phyloP scores from a whole-genome alignment of 2,113 vertebrate genomes.

The Chlorocebus sabaeus region DNA sequence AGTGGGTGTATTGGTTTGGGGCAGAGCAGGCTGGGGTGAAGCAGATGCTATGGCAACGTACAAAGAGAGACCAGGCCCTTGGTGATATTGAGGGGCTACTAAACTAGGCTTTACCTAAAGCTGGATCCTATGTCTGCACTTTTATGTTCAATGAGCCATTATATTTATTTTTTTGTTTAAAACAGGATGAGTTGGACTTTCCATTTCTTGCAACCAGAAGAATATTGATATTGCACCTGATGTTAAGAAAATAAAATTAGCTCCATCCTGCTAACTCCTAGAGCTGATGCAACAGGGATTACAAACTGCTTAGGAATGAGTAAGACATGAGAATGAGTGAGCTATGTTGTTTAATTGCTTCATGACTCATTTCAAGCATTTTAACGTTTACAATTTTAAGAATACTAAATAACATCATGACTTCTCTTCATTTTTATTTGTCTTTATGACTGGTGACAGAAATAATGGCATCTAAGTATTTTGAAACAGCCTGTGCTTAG shows the following conservation, averaged over 20 bases:
- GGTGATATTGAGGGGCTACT: not conserved
- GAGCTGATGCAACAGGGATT: not conserved
- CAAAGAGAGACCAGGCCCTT: not conserved
- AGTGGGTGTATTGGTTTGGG: not conserved
- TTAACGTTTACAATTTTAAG: not conserved
- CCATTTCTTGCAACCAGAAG: not conserved
- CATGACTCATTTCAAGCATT: not conserved
- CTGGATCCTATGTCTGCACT: not conserved
- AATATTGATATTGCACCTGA: not conserved
- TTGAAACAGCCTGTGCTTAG: not conserved
- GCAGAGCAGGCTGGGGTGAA: not conserved
- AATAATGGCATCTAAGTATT: not conserved
- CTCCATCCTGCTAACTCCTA: not conserved
- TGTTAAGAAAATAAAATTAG: not conserved
- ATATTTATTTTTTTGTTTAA: not conserved
- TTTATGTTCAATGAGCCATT: not conserved
- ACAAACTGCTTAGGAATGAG: not conserved
- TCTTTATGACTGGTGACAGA: not conserved
- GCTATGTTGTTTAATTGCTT: not conserved
- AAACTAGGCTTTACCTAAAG: not conserved
- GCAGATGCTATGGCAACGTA: not conserved
- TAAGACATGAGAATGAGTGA: not conserved
- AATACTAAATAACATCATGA: not conserved
- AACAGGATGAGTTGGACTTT: not conserved
- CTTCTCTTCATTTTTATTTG: not conserved